Evolutionary conservation across 2,888 invertebrate species (phyloP).

Genomic region (Pseudoips prasinana): DNA sequence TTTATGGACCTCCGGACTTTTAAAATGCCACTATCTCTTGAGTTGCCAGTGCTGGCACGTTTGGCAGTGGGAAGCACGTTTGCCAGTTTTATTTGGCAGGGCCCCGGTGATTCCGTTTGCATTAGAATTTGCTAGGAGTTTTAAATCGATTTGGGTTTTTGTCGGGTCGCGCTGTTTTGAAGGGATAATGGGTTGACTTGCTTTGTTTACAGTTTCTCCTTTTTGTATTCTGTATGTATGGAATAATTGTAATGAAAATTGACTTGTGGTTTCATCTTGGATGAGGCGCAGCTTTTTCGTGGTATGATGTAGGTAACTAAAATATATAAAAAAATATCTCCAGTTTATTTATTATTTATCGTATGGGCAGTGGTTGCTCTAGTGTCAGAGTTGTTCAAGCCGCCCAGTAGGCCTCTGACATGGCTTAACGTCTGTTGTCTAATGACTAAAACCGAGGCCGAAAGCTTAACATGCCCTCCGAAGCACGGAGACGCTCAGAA

Average conservation of each 20-base stretch:
- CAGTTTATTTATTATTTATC: too few relatives aligned
- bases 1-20: conserved; percentile 61
- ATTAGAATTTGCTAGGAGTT: conserved; percentile 38
- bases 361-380: too few relatives aligned
- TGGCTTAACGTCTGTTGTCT: too few relatives aligned
- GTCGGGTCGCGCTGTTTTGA: conserved; percentile 24
- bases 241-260: too few relatives aligned
- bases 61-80: conserved; percentile 57
- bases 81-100: conserved; percentile 51
- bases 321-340: too few relatives aligned
- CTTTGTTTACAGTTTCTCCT: neutral
- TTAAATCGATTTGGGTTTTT: conserved; percentile 39
- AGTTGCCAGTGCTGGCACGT: conserved; percentile 56
- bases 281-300: neutral
- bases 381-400: too few relatives aligned
- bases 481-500: too few relatives aligned
- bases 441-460: too few relatives aligned
- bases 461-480: too few relatives aligned
- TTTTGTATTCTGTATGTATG: too few relatives aligned
- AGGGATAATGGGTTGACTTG: conserved; percentile 23
- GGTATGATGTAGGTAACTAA: conserved; percentile 1
- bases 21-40: conserved; percentile 67
- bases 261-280: too few relatives aligned
- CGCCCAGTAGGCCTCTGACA: too few relatives aligned
- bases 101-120: conserved; percentile 44